Conservation (phyloP, 2,113 vertebrate genomes). For the Dryoscopus gambensis region DNA sequence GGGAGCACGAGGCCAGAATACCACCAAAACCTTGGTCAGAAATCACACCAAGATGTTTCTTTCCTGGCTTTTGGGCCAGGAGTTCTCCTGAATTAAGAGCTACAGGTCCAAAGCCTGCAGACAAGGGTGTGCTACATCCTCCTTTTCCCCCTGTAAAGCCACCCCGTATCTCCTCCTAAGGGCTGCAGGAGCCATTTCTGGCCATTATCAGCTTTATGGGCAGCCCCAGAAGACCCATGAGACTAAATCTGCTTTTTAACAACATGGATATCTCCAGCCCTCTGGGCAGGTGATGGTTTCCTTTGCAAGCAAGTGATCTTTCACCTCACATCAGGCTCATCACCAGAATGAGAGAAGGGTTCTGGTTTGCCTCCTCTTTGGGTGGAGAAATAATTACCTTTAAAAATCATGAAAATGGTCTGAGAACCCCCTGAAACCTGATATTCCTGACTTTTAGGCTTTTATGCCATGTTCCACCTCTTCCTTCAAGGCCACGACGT, state of each 20-base stretch:
- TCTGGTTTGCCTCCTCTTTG: background rate
- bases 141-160: background rate
- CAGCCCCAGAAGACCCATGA: background rate
- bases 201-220: background rate
- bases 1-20: fast-evolving
- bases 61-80: background rate
- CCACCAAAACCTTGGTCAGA: background rate
- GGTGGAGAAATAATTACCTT: background rate
- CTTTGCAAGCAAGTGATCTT: background rate
- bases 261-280: background rate
- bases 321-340: background rate
- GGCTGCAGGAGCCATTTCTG: background rate
- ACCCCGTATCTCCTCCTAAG: background rate
- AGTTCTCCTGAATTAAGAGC: background rate
- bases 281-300: background rate
- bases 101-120: background rate
- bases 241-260: background rate
- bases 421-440: fast-evolving
- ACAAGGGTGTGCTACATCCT: background rate
- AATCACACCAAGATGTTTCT: background rate
- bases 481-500: background rate
- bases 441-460: background rate
- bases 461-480: background rate
- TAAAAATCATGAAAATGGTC: background rate
- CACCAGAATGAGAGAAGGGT: background rate